Conservation (phyloP, 2,888 invertebrate species). For the Drosophila rubida region DNA sequence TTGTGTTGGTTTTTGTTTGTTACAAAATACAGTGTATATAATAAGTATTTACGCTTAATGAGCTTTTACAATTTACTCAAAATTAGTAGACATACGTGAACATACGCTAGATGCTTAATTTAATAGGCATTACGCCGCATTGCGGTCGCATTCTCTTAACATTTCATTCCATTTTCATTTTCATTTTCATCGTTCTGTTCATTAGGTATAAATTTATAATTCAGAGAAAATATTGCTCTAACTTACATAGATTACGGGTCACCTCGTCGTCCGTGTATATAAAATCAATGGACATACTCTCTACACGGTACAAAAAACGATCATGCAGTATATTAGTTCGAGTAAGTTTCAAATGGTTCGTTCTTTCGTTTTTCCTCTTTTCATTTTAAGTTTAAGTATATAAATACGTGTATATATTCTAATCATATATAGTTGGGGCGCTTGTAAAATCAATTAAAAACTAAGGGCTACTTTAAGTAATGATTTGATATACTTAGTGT, state of each 20-base stretch:
- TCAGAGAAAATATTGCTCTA: constrained; percentile 60
- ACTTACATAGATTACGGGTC: constrained; percentile 47
- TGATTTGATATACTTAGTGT: constrained; percentile 59
- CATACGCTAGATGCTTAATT: constrained; percentile 62
- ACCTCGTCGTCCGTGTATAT: constrained; percentile 20
- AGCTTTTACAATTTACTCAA: constrained; percentile 65
- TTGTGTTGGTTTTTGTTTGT: constrained; percentile 34
- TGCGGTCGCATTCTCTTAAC: constrained; percentile 40
- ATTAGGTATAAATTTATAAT: constrained; percentile 37
- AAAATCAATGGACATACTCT: constrained; percentile 55
- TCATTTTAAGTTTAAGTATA: constrained; percentile 44
- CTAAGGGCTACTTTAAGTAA: constrained; percentile 76
- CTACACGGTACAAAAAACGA: constrained; percentile 32
- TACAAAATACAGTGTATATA: constrained; percentile 67
- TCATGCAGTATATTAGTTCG: constrained; percentile 30
- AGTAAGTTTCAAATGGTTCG: constrained; percentile 52
- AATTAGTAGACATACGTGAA: constrained; percentile 60
- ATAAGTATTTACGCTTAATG: constrained; percentile 55
- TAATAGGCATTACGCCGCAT: constrained; percentile 72
- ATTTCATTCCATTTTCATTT: constrained; percentile 31
- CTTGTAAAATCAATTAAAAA: constrained; percentile 65
- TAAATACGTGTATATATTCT: constrained; percentile 46
- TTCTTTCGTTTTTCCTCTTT: constrained; percentile 18
- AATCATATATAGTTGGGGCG: constrained; percentile 46
- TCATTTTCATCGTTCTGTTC: constrained; percentile 14